phyloP scores from a whole-genome alignment of 2,797 vertebrate genomes.

The Eulemur mongoz region DNA sequence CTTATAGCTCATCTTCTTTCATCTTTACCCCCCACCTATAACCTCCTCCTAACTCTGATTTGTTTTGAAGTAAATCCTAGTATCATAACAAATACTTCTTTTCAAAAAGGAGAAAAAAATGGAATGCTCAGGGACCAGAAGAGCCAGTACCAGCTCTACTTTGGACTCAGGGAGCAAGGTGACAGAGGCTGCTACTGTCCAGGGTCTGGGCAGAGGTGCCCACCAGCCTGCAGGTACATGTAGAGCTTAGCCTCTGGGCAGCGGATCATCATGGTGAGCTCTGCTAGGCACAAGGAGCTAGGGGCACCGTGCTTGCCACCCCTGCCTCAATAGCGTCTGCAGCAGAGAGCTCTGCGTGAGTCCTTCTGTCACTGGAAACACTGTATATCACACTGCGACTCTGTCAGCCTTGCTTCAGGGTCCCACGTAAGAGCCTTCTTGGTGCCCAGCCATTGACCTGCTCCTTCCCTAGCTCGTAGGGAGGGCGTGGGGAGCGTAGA shows the following conservation, averaged over 20 bases:
- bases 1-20: neutral
- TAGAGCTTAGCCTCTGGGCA: rapidly evolving
- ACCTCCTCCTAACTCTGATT: neutral
- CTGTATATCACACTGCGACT: neutral
- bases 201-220: neutral
- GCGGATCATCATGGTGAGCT: rapidly evolving
- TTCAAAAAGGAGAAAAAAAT: neutral
- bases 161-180: neutral
- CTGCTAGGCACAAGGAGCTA: neutral
- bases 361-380: neutral
- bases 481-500: neutral
- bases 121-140: neutral
- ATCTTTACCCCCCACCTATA: neutral
- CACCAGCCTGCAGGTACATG: too few relatives aligned
- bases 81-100: neutral
- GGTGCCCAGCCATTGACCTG: neutral
- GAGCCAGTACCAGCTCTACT: neutral
- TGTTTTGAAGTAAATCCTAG: neutral
- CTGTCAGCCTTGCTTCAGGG: neutral
- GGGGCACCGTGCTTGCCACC: too few relatives aligned
- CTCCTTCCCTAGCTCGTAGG: neutral
- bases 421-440: neutral
- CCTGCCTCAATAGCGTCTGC: neutral
- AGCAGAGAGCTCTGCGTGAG: neutral
- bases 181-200: too few relatives aligned